Evolutionary conservation across 2,113 vertebrate genomes (phyloP).

Genomic region (Halcyon senegalensis): DNA sequence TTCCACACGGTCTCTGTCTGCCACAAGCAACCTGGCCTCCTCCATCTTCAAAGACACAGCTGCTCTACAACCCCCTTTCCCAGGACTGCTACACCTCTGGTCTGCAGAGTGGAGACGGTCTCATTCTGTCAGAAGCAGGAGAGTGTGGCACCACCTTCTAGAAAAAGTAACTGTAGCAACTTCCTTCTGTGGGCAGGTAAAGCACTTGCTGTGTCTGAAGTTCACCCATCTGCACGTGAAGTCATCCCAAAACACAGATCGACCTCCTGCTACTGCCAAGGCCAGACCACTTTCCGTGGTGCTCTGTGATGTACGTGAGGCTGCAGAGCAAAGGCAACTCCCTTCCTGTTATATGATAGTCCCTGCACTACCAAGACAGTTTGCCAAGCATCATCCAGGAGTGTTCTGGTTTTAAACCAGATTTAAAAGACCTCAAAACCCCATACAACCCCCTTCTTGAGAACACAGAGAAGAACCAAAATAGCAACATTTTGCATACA

Average conservation of each 20-base stretch:
- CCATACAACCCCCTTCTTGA: background rate
- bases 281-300: background rate
- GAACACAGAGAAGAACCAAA: background rate
- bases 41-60: background rate
- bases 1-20: background rate
- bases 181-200: background rate
- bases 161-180: background rate
- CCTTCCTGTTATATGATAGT: rapidly evolving
- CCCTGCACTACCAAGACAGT: background rate
- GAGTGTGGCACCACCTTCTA: background rate
- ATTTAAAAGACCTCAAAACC: background rate
- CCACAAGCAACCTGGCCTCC: background rate
- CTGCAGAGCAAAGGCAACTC: background rate
- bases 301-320: rapidly evolving
- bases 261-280: background rate
- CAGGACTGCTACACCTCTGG: background rate
- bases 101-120: background rate
- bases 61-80: background rate
- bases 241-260: background rate
- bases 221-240: background rate
- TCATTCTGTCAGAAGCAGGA: background rate
- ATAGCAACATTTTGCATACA: background rate
- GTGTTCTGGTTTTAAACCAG: background rate
- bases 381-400: background rate
- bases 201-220: background rate